Conservation (phyloP, 2,113 vertebrate species). For the Gavialis gangeticus region DNA sequence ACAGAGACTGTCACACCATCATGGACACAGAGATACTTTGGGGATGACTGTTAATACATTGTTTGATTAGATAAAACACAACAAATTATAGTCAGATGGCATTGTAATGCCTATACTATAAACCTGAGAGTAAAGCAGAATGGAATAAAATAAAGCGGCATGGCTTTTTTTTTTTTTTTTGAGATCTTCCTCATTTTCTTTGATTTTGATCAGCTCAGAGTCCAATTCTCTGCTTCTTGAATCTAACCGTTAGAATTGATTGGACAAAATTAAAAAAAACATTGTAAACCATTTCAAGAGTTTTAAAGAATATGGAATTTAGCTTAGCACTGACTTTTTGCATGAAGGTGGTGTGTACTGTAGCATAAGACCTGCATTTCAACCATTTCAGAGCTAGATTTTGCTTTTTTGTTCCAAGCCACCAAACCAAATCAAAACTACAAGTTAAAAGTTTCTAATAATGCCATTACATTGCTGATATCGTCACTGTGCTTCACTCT, state of each 20-base stretch:
- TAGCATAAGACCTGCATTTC: accelerated
- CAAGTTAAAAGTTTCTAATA: slow-evolving; percentile 46
- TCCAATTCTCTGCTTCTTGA: neutral
- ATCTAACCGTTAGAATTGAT: neutral
- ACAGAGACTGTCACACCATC: neutral
- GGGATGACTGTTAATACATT: slow-evolving; percentile 5
- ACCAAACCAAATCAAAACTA: neutral
- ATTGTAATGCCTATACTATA: neutral
- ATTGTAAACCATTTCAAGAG: neutral
- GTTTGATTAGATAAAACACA: neutral
- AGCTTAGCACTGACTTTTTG: no score
- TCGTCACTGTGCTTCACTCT: slow-evolving; percentile 33
- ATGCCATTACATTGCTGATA: neutral
- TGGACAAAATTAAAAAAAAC: slow-evolving; percentile 25
- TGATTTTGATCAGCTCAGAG: neutral
- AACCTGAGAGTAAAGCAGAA: neutral
- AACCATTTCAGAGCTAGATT: neutral
- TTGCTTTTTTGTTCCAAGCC: neutral
- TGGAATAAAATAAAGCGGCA: neutral
- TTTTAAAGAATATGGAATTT: neutral
- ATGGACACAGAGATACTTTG: neutral
- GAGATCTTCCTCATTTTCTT: neutral
- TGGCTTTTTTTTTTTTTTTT: neutral
- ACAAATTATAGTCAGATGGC: neutral
- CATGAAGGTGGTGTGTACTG: neutral